Evolutionary conservation across 2,113 vertebrate species (phyloP).

Genomic region (Pterocles gutturalis): DNA sequence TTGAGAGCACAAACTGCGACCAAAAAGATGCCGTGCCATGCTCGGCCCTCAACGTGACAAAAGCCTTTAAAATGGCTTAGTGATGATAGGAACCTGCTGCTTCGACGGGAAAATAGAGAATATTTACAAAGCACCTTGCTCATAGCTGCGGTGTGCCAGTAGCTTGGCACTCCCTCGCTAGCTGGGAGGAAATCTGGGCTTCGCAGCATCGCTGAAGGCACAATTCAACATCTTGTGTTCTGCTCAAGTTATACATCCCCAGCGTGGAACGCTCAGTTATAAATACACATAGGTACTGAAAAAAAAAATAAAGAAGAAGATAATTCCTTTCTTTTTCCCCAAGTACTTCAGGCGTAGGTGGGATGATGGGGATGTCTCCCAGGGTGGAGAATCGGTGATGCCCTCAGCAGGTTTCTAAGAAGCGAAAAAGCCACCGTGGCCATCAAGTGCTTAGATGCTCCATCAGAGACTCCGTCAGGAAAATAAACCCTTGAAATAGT

Average conservation of each 20-base stretch:
- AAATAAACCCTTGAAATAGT: neutral
- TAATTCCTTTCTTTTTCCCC: neutral
- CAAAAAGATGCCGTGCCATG: neutral
- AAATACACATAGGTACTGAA: neutral
- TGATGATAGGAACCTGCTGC: neutral
- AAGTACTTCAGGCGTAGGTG: neutral
- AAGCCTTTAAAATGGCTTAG: neutral
- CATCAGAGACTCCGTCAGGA: neutral
- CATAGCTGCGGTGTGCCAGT: rapidly evolving
- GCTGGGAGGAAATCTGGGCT: neutral
- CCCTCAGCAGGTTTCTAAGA: neutral
- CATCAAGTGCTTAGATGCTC: neutral
- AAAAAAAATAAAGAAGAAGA: neutral
- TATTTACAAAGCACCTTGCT: neutral
- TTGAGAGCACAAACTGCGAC: neutral
- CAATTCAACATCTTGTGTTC: neutral
- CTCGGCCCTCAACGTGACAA: neutral
- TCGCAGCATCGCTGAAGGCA: neutral
- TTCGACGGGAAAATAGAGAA: neutral
- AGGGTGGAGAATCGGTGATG: neutral
- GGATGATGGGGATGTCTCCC: neutral
- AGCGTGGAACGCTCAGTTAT: neutral
- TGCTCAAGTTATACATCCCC: neutral
- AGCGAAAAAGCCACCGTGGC: rapidly evolving
- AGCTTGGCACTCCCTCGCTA: neutral